These are phyloP conservation scores for Drosophila mayri DNA, from an alignment of 1,140 invertebrate species.

Conservation along the genomic window DNA sequence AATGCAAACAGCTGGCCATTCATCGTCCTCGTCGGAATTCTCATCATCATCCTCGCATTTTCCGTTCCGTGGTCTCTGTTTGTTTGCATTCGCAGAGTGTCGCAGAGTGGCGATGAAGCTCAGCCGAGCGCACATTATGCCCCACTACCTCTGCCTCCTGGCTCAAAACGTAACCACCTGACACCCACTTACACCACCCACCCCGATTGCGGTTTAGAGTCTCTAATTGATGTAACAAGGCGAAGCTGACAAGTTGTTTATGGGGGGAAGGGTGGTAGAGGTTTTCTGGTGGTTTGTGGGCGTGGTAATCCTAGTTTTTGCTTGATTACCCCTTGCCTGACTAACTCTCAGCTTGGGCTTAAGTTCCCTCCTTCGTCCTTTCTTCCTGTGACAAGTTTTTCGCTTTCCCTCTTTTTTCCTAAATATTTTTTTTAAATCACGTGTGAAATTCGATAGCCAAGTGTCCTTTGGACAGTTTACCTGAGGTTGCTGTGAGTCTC, in stretches of 20 bases:
- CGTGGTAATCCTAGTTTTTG: slow-evolving; percentile 68
- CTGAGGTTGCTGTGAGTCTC: slow-evolving; percentile 41
- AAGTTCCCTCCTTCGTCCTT: slow-evolving; percentile 31
- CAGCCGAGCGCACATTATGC: slow-evolving; percentile 68
- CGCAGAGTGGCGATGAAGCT: slow-evolving; percentile 28
- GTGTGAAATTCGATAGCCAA: slow-evolving; percentile 75
- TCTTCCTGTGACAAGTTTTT: slow-evolving; percentile 12
- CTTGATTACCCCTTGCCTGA: slow-evolving; percentile 70
- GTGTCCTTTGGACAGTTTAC: slow-evolving; percentile 60
- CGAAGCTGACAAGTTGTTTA: slow-evolving; percentile 66
- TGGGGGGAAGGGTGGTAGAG: background rate
- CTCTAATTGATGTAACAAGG: slow-evolving; percentile 69
- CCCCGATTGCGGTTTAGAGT: slow-evolving; percentile 36
- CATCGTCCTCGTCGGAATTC: slow-evolving; percentile 32
- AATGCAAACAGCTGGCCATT: slow-evolving; percentile 72
- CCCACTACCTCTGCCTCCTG: slow-evolving; percentile 15
- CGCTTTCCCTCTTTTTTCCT: slow-evolving; percentile 24
- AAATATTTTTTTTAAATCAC: slow-evolving; percentile 67
- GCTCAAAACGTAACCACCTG: background rate
- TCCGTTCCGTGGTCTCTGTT: slow-evolving; percentile 20
- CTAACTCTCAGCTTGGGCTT: slow-evolving; percentile 50
- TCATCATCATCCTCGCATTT: slow-evolving; percentile 57
- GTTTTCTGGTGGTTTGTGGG: slow-evolving; percentile 16
- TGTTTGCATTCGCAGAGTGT: slow-evolving; percentile 58
- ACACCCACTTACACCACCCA: slow-evolving; percentile 17